A percentile compares a stretch with the other conserved stretches of the same genome.
Evolutionary conservation across 1,140 invertebrate species (phyloP).

Genomic region (Platorchestia sp.): DNA sequence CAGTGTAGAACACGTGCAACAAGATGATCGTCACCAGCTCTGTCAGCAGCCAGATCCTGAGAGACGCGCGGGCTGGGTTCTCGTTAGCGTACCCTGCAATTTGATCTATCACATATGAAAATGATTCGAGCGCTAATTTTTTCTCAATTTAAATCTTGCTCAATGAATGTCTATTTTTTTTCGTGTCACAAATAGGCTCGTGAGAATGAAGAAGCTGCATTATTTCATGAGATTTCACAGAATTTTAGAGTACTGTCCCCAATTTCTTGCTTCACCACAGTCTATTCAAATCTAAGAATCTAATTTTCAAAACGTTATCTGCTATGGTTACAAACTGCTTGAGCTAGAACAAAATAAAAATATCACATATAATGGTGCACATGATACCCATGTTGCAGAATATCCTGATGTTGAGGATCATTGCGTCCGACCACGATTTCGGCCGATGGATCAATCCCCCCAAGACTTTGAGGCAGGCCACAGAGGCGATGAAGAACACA

Average conservation of each 20-base stretch:
- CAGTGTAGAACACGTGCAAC: conserved; percentile 21
- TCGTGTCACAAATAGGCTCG: neutral
- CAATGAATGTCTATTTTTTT: neutral
- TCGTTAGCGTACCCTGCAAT: neutral
- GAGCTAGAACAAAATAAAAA: neutral
- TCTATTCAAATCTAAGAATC: neutral
- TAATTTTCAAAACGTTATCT: neutral
- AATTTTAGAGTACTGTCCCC: neutral
- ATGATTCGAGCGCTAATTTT: neutral
- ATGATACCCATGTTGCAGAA: conserved; percentile 35
- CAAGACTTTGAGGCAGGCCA: neutral
- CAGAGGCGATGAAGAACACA: neutral
- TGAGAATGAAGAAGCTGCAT: neutral
- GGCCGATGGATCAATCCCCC: neutral
- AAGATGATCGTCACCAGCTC: neutral
- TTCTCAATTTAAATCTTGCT: neutral
- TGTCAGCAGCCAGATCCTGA: conserved; percentile 28
- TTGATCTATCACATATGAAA: neutral
- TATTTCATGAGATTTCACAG: neutral
- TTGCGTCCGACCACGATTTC: neutral
- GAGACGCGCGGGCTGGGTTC: neutral
- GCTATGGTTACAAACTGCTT: neutral
- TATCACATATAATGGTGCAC: neutral
- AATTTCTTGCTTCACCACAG: neutral
- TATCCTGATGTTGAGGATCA: neutral